These are phyloP conservation scores for Tetramorium simillimum DNA, from an alignment of 1,140 invertebrate species.

Conservation along the genomic window DNA sequence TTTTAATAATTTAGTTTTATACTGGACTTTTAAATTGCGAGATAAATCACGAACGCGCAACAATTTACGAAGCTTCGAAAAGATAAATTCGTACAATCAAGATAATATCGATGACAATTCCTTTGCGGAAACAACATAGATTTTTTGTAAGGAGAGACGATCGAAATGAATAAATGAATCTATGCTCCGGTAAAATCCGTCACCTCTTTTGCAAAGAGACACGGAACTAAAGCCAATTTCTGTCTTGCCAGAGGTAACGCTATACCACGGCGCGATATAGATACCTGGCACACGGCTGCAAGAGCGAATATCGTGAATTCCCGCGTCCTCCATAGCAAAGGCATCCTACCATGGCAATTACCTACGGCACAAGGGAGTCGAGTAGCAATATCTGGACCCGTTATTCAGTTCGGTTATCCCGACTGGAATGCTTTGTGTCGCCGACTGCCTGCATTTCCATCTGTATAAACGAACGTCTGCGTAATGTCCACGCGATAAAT, in stretches of 20 bases:
- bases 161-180: not conserved
- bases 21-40: not conserved
- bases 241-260: slow-evolving; percentile 30
- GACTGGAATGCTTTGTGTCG: slow-evolving; percentile 83
- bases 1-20: not conserved
- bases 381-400: slow-evolving; percentile 84
- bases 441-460: slow-evolving; percentile 69
- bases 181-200: not conserved
- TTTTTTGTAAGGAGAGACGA: not conserved
- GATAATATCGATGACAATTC: not conserved
- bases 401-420: slow-evolving; percentile 77
- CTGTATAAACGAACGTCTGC: slow-evolving; percentile 61
- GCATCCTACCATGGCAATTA: slow-evolving; percentile 71
- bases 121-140: not conserved
- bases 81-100: not conserved
- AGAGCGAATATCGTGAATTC: slow-evolving; percentile 70
- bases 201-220: not conserved
- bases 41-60: not conserved
- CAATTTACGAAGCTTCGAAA: not conserved
- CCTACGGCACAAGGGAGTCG: slow-evolving; percentile 74
- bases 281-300: slow-evolving; percentile 54
- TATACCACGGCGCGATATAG: slow-evolving; percentile 35
- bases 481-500: slow-evolving; percentile 55
- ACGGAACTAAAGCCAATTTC: not conserved
- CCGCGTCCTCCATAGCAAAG: slow-evolving; percentile 66